These are phyloP conservation scores for Sus scrofa DNA, from an alignment of 2,113 vertebrate genomes.

Conservation along the genomic window T2T-Sscrofa CM000813.6:4445001-4445500, in stretches of 20 bases:
- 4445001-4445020: neutral
- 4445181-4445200: neutral
- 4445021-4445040: neutral
- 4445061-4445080: neutral
- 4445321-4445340: too few species aligned
- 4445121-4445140: neutral
- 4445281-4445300: neutral
- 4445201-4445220: neutral
- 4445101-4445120: too few species aligned
- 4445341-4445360: too few species aligned
- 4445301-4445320: neutral
- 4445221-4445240: neutral
- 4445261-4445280: neutral
- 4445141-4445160: neutral
- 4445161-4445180: neutral
- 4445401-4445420: too few species aligned
- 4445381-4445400: too few species aligned
- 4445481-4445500: too few species aligned
- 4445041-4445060: too few species aligned
- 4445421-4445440: too few species aligned
- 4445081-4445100: neutral
- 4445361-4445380: too few species aligned
- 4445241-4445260: neutral
- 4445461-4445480: too few species aligned
- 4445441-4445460: too few species aligned